Percentiles rank a stretch among this genome's conserved stretches.
These are phyloP conservation scores for Poeciliopsis occidentalis DNA, from an alignment of 2,113 vertebrate species.

Conservation along the genomic window DNA sequence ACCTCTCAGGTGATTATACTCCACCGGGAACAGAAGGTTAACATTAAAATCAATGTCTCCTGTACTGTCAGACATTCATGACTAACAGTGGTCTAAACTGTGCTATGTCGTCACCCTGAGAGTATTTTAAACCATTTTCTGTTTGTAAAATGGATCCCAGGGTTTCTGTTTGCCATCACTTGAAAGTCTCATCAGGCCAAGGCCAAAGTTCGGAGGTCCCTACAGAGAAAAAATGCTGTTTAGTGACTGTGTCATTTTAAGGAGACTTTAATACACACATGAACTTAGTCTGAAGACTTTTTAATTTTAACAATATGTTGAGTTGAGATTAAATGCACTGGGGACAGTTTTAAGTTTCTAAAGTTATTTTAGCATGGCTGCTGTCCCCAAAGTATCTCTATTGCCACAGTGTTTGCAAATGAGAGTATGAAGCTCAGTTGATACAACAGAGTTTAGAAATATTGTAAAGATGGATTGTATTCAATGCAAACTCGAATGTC, in stretches of 20 bases:
- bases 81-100: constrained; percentile 1
- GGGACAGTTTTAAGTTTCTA: too few species aligned
- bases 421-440: too few species aligned
- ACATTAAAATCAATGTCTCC: constrained; percentile 1
- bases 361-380: too few species aligned
- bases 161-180: constrained; percentile 13
- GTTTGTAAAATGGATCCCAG: constrained; percentile 9
- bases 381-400: too few species aligned
- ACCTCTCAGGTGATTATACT: constrained; percentile 19
- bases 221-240: constrained; percentile 40
- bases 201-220: constrained; percentile 32
- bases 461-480: background rate
- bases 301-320: constrained; percentile 5
- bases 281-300: constrained; percentile 9
- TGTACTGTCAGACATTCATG: background rate
- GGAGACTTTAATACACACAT: constrained; percentile 16
- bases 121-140: constrained; percentile 8
- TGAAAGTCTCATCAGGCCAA: constrained; percentile 21
- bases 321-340: background rate
- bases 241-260: constrained; percentile 43
- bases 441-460: background rate
- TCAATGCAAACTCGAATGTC: background rate
- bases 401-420: too few species aligned
- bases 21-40: constrained; percentile 9
- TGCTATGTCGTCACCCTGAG: background rate